These are phyloP conservation scores for Drosophila paramelanica DNA, from an alignment of 2,888 invertebrate genomes.

Conservation along the genomic window DNA sequence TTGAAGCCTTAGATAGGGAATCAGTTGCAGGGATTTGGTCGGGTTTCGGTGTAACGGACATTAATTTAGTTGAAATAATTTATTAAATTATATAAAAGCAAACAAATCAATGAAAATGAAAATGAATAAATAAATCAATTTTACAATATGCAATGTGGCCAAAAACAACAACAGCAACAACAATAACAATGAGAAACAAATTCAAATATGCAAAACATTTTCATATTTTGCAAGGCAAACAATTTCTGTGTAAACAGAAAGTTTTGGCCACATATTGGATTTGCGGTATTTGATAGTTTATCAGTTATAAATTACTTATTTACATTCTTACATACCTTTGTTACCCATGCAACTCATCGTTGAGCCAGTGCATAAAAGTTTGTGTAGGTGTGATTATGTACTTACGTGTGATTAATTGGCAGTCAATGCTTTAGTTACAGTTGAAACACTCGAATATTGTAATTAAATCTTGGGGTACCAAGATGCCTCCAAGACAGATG, in stretches of 20 bases:
- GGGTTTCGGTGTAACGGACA: conserved; percentile 33
- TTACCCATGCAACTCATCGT: neutral
- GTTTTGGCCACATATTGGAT: conserved; percentile 53
- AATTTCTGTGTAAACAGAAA: conserved; percentile 53
- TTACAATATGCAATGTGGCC: conserved; percentile 59
- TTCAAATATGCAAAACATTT: conserved; percentile 60
- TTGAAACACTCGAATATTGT: conserved; percentile 1
- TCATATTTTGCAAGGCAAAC: conserved; percentile 56
- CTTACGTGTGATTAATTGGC: conserved; percentile 33
- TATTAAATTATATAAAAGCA: conserved; percentile 71
- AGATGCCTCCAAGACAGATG: too few species aligned
- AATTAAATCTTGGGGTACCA: neutral
- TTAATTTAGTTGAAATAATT: conserved; percentile 74
- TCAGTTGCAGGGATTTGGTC: conserved; percentile 29
- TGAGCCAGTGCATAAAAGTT: neutral
- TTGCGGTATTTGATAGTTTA: conserved; percentile 63
- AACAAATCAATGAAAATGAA: conserved; percentile 55
- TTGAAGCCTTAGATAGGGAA: conserved; percentile 15
- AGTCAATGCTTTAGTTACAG: neutral
- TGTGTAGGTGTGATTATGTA: neutral
- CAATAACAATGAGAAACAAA: conserved; percentile 33
- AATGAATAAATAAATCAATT: conserved; percentile 74
- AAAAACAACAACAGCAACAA: conserved; percentile 29
- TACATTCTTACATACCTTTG: neutral
- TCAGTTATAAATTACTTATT: conserved; percentile 56